Evolutionary conservation across 1,140 invertebrate species (phyloP), one percentile per base, ranked within the genome.

Genomic region (Philotrypesis tridentata): DNA sequence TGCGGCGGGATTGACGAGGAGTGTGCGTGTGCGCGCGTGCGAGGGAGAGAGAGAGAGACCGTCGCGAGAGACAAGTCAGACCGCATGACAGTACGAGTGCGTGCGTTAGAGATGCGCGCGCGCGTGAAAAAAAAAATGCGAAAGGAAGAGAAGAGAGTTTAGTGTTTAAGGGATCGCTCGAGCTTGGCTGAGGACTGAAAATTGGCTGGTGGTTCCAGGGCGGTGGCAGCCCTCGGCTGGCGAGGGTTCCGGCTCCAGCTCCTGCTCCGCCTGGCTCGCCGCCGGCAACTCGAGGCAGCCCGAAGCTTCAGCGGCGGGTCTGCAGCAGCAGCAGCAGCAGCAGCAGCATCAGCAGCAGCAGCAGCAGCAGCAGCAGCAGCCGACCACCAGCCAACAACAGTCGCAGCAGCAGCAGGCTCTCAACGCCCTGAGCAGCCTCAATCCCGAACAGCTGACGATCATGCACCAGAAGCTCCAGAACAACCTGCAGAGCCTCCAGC

Each of bases 171-270:
- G 90, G 84, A 90, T 88, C 86, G 87, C 89, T 89, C 89, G 89
- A 85, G 90, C 88, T 89, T 88, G 91, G 89, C 91, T 91, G 82
- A 80, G 78, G 82, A 83, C 82, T 83, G 82, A 83, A 92, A 90
- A 91, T 92, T 92, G 91, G 90, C 91, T 92, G 91, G 90, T 91
- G 91, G 91, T 92, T 92, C 91, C 91, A 92, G 91, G 91, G 91
- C 91, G 91, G 87, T 92, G 91, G 91, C 91, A 92, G 91, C 91
- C 91, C 91, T 91, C 91, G 85, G 91, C 87, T 86, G 91, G 90
- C 87, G 90, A 91, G 80, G 90, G 89, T 88, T 90, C 90, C 87
- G 63, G 43, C 71, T 73, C 71, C 31, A 55, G 71, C 27, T 31
- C 70, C 40, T 71, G 87, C 88, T 90, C 89, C 86, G 89, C 87